Evolutionary conservation across 2,888 invertebrate genomes (phyloP), one percentile per base, ranked within the genome.

Genomic region (Drosophila percnosoma): DNA sequence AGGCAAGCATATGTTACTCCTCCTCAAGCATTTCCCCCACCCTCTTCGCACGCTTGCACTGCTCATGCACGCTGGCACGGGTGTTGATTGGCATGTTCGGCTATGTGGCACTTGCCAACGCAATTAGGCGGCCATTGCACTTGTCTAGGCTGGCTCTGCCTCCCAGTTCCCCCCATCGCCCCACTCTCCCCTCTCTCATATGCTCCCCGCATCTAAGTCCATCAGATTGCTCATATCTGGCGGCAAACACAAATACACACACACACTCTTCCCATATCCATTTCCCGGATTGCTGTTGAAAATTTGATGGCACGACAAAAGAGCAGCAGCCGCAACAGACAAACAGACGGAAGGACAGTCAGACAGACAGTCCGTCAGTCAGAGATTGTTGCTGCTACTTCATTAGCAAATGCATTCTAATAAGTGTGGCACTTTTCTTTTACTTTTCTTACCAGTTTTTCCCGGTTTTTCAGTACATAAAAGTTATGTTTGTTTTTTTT

Each of bases 91-190:
- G 84, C 88, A 85, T 83, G 83, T 84, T 87, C 74, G 86, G 78
- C 63, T 85, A 77, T 77, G 81, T 78, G 81, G 82, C 82, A 81
- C 83, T 82, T 83, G 82, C 83, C 82, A 76, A 78, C 77, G 86
- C 83, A 85, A 88, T 85, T 85, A 86, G 84, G 86, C 88, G 85
- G 89, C 82, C 85, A 87, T 87, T 88, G 85, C 89, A 75, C 80
- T 81, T 75, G 83, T 51, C 78, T 67, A 74, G 82, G 73, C 45
- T 45, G 73, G 54, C 29, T 36, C 8, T 31, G 45, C 45, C 45
- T 2, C 45, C 42, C 55, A 18, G 33, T 15, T 15, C 42, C 21
- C 2, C 7, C 21, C 4, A 34, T n/a, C 38, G 0, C 0, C 40
- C 4, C 1, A 13, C 34, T 7, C 31, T 1, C 15, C 24, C 31